Evolutionary conservation across 2,888 invertebrate species (phyloP).

Genomic region (Lasioglossum calceatum): DNA sequence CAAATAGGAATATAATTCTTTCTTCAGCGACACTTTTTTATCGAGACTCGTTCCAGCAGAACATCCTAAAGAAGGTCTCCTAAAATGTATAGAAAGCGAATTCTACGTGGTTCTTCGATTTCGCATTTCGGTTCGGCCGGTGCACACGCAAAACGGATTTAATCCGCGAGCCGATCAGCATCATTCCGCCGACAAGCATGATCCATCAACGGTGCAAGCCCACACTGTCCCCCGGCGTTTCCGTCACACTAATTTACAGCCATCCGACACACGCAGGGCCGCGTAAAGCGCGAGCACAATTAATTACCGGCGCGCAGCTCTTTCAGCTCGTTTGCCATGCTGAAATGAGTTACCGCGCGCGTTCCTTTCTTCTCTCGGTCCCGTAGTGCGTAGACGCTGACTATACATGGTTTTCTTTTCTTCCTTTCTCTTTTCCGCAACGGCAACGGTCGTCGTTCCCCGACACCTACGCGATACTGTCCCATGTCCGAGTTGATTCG

Average conservation of each 20-base stretch:
- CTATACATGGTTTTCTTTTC: slow-evolving; percentile 34
- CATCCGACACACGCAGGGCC: slow-evolving; percentile 59
- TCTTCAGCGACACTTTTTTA: neutral
- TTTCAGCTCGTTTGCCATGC: slow-evolving; percentile 78
- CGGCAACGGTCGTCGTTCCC: slow-evolving; percentile 39
- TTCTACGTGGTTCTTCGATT: neutral
- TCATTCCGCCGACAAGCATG: slow-evolving; percentile 47
- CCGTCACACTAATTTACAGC: slow-evolving; percentile 78
- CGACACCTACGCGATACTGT: slow-evolving; percentile 68
- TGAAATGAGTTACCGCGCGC: slow-evolving; percentile 78
- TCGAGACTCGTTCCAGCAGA: neutral
- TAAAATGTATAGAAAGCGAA: neutral
- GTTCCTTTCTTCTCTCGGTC: slow-evolving; percentile 55
- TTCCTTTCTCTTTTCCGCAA: slow-evolving; percentile 17
- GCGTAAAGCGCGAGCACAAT: slow-evolving; percentile 78
- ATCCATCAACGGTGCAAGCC: slow-evolving; percentile 53
- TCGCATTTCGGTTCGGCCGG: neutral
- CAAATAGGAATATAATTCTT: neutral
- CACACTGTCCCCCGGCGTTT: slow-evolving; percentile 61
- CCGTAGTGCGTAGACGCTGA: slow-evolving; percentile 43
- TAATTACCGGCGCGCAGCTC: slow-evolving; percentile 76
- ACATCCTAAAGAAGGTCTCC: neutral
- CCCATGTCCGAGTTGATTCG: slow-evolving; percentile 62
- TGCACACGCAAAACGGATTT: slow-evolving; percentile 14
- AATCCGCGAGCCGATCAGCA: slow-evolving; percentile 56